These are phyloP conservation scores for Agrochola circellaris DNA, from an alignment of 2,888 invertebrate species.

Conservation along the genomic window DNA sequence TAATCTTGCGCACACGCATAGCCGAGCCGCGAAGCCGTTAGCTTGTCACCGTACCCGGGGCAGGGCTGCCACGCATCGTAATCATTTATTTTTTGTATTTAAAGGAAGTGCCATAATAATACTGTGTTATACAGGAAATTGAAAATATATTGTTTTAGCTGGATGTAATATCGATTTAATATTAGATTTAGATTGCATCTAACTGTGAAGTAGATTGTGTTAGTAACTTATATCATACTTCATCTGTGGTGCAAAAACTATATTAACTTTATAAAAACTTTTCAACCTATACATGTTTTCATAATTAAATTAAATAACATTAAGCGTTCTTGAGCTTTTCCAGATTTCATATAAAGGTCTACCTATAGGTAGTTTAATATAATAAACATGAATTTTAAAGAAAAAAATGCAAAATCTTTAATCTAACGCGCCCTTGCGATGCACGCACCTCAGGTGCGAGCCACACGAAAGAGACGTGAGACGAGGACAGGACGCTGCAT, in stretches of 20 bases:
- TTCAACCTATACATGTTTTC: not conserved
- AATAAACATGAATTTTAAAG: not conserved
- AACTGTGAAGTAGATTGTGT: slow-evolving; percentile 32
- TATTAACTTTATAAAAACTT: not conserved
- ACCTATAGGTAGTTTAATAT: too few species aligned
- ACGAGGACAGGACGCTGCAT: not conserved
- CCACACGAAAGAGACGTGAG: not conserved
- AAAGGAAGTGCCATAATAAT: slow-evolving; percentile 42
- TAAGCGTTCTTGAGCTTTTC: not conserved
- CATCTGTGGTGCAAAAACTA: not conserved
- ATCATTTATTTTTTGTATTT: slow-evolving; percentile 41
- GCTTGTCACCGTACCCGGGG: slow-evolving; percentile 69
- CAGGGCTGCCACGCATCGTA: slow-evolving; percentile 60
- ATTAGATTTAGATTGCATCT: slow-evolving; percentile 9
- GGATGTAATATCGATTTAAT: slow-evolving; percentile 39
- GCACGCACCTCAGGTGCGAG: too few species aligned
- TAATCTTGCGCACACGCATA: slow-evolving; percentile 57
- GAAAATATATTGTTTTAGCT: slow-evolving; percentile 46
- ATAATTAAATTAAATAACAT: not conserved
- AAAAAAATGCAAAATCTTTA: not conserved
- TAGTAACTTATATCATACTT: not conserved
- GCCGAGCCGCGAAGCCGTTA: slow-evolving; percentile 73
- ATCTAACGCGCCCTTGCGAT: not conserved
- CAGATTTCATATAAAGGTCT: too few species aligned
- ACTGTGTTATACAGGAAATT: slow-evolving; percentile 55